These are phyloP conservation scores for Coccyzus lansbergi DNA, from an alignment of 2,797 vertebrate genomes.

Conservation along the genomic window DNA sequence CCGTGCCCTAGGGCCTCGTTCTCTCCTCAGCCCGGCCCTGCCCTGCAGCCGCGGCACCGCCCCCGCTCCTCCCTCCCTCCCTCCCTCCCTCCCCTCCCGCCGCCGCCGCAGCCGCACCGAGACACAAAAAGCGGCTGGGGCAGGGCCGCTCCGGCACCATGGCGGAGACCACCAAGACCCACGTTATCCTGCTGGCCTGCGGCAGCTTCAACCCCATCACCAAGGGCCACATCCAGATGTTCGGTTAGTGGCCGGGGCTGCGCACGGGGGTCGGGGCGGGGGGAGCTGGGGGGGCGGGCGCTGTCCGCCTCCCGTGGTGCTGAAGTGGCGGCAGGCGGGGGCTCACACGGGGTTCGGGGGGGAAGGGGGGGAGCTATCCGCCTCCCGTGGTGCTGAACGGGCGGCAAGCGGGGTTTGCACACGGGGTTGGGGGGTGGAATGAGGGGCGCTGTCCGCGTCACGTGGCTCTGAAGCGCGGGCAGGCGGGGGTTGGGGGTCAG, in stretches of 20 bases:
- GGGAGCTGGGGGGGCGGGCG: not conserved
- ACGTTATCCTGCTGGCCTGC: constrained; percentile 95
- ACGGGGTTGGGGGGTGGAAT: too few relatives aligned
- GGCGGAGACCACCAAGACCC: constrained; percentile 91
- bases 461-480: too few relatives aligned
- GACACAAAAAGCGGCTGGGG: constrained; percentile 62
- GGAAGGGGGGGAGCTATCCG: too few relatives aligned
- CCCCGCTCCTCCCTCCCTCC: constrained; percentile 67
- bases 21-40: too few relatives aligned
- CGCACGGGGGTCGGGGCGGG: fast-evolving
- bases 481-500: too few relatives aligned
- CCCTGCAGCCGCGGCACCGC: constrained; percentile 18
- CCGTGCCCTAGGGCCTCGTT: too few relatives aligned
- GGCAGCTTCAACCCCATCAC: constrained; percentile 98
- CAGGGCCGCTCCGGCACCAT: constrained; percentile 74
- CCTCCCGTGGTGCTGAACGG: too few relatives aligned
- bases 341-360: not conserved
- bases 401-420: too few relatives aligned
- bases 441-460: too few relatives aligned
- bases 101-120: constrained; percentile 70
- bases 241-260: constrained; percentile 84
- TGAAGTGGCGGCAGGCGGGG: not conserved
- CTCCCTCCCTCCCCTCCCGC: constrained; percentile 73
- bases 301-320: not conserved
- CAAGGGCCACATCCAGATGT: constrained; percentile 98